Evolutionary conservation across 2,797 vertebrate genomes (phyloP).

Genomic region (Odontamblyopus lacepedii): DNA sequence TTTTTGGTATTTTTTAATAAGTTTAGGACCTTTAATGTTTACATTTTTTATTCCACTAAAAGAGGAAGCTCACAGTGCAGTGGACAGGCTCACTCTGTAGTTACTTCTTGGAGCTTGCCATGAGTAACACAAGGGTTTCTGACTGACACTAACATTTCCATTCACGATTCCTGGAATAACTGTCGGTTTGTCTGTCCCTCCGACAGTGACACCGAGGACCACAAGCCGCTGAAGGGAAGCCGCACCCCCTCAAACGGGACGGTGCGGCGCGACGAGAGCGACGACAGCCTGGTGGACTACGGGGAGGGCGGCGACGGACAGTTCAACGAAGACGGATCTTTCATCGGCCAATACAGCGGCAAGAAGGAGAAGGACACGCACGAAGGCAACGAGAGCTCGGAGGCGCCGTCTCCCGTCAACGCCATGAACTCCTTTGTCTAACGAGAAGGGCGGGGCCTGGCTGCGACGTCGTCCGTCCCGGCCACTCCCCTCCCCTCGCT

Average conservation of each 20-base stretch:
- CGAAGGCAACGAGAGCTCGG: conserved; percentile 98
- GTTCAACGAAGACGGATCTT: conserved; percentile 98
- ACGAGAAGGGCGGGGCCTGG: conserved; percentile 25
- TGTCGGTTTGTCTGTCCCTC: conserved; percentile 8
- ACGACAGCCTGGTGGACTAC: conserved; percentile 98
- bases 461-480: conserved; percentile 15
- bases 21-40: neutral
- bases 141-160: conserved; percentile 25
- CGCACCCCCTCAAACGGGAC: conserved; percentile 96
- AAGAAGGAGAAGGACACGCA: conserved; percentile 98
- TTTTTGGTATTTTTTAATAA: no score
- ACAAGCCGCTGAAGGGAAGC: conserved; percentile 97
- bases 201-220: conserved; percentile 94
- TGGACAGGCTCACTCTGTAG: conserved; percentile 45
- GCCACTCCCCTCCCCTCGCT: conserved; percentile 14
- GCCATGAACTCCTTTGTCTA: conserved; percentile 99
- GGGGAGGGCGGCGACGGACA: conserved; percentile 98
- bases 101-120: conserved; percentile 22
- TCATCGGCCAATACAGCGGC: conserved; percentile 98
- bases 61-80: conserved; percentile 31
- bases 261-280: conserved; percentile 95
- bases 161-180: neutral
- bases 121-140: conserved; percentile 28
- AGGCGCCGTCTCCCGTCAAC: conserved; percentile 97
- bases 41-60: neutral